Base-by-base conservation (phyloP, 2,797 vertebrate species). In the Galagoides demidoff region DNA sequence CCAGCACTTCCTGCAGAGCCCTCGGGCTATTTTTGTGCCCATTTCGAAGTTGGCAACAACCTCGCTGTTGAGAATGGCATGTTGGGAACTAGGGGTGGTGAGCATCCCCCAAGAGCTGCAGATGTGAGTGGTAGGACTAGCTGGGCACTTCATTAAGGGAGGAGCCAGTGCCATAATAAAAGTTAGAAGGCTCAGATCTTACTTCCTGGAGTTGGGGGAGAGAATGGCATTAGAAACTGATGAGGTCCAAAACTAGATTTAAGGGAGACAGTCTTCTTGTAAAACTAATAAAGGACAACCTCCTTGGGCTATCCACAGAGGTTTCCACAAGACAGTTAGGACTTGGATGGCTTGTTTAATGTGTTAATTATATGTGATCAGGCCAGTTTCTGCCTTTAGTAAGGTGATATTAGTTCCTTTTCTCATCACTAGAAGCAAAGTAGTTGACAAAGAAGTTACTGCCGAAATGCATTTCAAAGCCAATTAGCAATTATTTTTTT, bases 31-130 rank as follows among this genome's bases (percentile, higher is more conserved):
- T 64, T 94, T 89, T 31, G 25, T 97, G 85, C 95, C 96, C 76
- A 95, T 98, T 68, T 64, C 55, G 10, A 92, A 92, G 52, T 84
- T 98, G 91, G 73, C 97, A 90, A 74, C 37, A 2, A 83, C 94
- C 74, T 92, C 91, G 31, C 93, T 97, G 20, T 85, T 97, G 52
- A 96, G 96, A 96, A 95, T 98, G 79, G 97, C 97, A 96, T 97
- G 97, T 92, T 97, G 98, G 94, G 94, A 97, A 52, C 96, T 98
- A 66, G 96, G 96, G 34, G 96, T 97, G 55, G 94, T 97, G 66
- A 97, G 96, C 87, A 97, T 98, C 83, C 97, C 97, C 66, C 96
- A 92, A 83, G 96, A 98, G 73, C 85, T 97, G 78, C 95, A 98
- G 96, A 96, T 70, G 97, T 97, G 96, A 96, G 96, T 97, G 94